phyloP scores from a whole-genome alignment of 2,888 invertebrate species.

The Mamestra brassicae region DNA sequence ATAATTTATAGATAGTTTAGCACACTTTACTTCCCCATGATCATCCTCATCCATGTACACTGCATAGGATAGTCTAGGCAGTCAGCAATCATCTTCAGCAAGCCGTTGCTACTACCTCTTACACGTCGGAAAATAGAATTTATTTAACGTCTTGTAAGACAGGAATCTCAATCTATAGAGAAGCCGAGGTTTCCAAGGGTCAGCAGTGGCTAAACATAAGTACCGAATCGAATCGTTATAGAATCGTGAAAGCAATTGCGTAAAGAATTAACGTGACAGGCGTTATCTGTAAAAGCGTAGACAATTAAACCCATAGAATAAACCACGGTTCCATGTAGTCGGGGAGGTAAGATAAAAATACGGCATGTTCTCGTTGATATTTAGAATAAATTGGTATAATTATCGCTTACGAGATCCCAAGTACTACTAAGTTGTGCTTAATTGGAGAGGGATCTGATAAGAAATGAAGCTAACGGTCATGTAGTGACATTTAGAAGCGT shows the following conservation, averaged over 20 bases:
- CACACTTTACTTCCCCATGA: too few relatives aligned
- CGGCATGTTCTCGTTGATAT: conserved; percentile 53
- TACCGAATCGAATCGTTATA: conserved; percentile 35
- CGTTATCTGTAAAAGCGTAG: conserved; percentile 53
- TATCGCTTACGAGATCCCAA: conserved; percentile 57
- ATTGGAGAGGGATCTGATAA: conserved; percentile 76
- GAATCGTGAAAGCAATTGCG: conserved; percentile 55
- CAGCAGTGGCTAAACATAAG: conserved; percentile 47
- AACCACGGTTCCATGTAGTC: conserved; percentile 44
- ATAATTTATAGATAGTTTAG: too few relatives aligned
- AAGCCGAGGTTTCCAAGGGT: conserved; percentile 40
- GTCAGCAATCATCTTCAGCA: too few relatives aligned
- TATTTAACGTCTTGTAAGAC: conserved; percentile 13
- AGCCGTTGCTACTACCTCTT: too few relatives aligned
- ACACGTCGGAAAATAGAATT: background rate
- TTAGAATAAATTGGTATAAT: conserved; percentile 64
- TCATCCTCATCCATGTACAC: too few relatives aligned
- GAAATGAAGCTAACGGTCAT: conserved; percentile 75
- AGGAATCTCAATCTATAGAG: conserved; percentile 31
- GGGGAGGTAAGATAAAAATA: conserved; percentile 44
- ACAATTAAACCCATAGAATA: conserved; percentile 58
- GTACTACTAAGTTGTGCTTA: conserved; percentile 69
- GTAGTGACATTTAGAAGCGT: conserved; percentile 82
- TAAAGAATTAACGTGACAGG: conserved; percentile 52
- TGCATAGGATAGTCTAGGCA: too few relatives aligned